These are phyloP conservation scores for Bothrops jararaca DNA, from an alignment of 2,113 vertebrate species.

Conservation along the genomic window DNA sequence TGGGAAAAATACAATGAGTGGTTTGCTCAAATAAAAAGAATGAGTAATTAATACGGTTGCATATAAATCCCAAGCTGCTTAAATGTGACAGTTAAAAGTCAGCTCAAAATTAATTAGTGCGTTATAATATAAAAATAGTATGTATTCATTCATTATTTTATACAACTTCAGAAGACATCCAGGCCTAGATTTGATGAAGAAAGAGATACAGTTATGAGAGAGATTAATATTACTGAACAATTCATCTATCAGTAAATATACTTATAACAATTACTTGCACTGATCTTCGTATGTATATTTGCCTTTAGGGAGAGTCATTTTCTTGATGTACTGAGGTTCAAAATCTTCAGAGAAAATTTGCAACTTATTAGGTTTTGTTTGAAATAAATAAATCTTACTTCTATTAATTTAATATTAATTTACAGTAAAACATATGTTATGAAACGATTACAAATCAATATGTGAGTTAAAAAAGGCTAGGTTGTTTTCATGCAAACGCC, in stretches of 20 bases:
- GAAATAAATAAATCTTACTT: not conserved
- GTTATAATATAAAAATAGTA: not conserved
- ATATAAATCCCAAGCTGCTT: not conserved
- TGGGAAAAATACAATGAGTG: not conserved
- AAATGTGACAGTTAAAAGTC: not conserved
- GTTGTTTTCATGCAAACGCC: slow-evolving; percentile 12
- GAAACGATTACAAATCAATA: not conserved
- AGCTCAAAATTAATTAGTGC: not conserved
- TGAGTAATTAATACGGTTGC: not conserved
- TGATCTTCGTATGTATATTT: not conserved
- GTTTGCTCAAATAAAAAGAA: not conserved
- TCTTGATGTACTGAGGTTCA: not conserved
- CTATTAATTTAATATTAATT: not conserved
- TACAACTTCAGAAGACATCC: not conserved
- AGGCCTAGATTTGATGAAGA: not conserved
- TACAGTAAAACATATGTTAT: not conserved
- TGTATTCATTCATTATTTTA: not conserved
- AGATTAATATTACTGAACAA: not conserved
- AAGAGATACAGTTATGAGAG: not conserved
- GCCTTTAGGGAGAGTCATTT: not conserved
- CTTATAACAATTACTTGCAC: not conserved
- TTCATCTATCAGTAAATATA: not conserved
- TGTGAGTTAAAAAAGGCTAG: not conserved
- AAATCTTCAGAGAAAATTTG: not conserved
- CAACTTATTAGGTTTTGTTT: not conserved